A percentile compares a stretch with the other conserved stretches of the same genome.
phyloP scores from a whole-genome alignment of 1,140 invertebrate genomes.

The Pseudomyrmex sp. region DNA sequence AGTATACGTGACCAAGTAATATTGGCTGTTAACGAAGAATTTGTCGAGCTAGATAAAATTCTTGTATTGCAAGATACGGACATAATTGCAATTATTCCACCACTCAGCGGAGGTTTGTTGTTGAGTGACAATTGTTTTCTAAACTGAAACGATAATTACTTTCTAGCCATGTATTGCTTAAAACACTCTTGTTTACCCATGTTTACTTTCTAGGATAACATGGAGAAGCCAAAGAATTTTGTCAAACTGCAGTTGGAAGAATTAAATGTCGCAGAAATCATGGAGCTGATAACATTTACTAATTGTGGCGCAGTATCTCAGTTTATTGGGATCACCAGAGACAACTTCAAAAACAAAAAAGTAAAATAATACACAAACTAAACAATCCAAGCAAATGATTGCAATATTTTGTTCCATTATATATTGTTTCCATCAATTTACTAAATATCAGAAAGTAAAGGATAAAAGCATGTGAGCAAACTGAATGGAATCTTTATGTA shows the following conservation, averaged over 20 bases:
- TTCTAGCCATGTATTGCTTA: neutral
- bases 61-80: conserved; percentile 88
- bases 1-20: conserved; percentile 90
- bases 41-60: conserved; percentile 85
- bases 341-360: conserved; percentile 94
- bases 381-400: conserved; percentile 7
- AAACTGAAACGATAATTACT: conserved; percentile 2
- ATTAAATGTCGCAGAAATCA: conserved; percentile 89
- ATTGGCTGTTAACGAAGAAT: conserved; percentile 93
- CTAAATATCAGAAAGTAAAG: too few relatives aligned
- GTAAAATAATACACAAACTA: conserved; percentile 79
- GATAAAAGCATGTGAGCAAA: too few relatives aligned
- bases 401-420: too few relatives aligned
- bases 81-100: conserved; percentile 94
- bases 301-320: conserved; percentile 94
- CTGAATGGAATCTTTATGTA: conserved; percentile 18
- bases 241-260: conserved; percentile 89
- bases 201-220: conserved; percentile 79
- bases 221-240: conserved; percentile 80
- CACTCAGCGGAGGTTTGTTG: conserved; percentile 92
- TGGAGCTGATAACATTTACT: conserved; percentile 88
- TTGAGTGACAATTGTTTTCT: conserved; percentile 14
- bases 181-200: neutral
- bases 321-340: conserved; percentile 96
- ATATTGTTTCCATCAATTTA: too few relatives aligned